Percentiles rank a stretch among this genome's conserved stretches.
phyloP scores from a whole-genome alignment of 2,888 invertebrate species.

The Hesperia comma region DNA sequence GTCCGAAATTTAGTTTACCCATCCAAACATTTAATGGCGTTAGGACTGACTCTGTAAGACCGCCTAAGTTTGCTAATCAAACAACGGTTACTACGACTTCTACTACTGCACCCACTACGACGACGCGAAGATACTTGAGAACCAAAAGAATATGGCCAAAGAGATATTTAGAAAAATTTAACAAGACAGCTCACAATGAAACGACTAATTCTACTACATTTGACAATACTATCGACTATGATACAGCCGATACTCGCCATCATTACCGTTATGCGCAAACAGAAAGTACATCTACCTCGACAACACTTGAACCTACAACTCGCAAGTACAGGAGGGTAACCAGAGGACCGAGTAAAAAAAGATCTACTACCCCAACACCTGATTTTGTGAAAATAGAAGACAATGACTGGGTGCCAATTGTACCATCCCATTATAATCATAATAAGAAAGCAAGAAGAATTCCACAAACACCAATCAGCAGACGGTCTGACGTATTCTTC shows the following conservation, averaged over 20 bases:
- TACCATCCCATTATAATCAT: constrained; percentile 63
- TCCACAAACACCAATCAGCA: constrained; percentile 32
- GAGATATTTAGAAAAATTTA: constrained; percentile 56
- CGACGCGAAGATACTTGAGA: constrained; percentile 66
- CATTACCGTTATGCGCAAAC: constrained; percentile 56
- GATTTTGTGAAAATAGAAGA: constrained; percentile 58
- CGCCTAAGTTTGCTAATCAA: constrained; percentile 56
- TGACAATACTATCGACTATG: constrained; percentile 55
- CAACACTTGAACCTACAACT: constrained; percentile 54
- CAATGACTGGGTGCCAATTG: constrained; percentile 78
- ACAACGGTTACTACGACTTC: constrained; percentile 51
- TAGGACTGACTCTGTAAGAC: constrained; percentile 65
- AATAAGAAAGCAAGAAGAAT: constrained; percentile 52
- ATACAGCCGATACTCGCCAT: constrained; percentile 54
- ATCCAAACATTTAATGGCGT: constrained; percentile 74
- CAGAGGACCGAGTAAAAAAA: constrained; percentile 63
- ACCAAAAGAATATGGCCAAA: constrained; percentile 80
- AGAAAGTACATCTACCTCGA: constrained; percentile 44
- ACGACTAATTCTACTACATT: constrained; percentile 45
- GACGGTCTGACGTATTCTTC: constrained; percentile 21
- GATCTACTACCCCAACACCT: constrained; percentile 55
- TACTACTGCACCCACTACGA: constrained; percentile 53
- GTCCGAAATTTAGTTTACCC: constrained; percentile 68
- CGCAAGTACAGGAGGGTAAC: constrained; percentile 68
- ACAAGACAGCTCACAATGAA: constrained; percentile 15